A percentile compares a stretch with the other conserved stretches of the same genome.
These are phyloP conservation scores for Enteromius paludinosus DNA, from an alignment of 2,797 vertebrate species.

Conservation along the genomic window DNA sequence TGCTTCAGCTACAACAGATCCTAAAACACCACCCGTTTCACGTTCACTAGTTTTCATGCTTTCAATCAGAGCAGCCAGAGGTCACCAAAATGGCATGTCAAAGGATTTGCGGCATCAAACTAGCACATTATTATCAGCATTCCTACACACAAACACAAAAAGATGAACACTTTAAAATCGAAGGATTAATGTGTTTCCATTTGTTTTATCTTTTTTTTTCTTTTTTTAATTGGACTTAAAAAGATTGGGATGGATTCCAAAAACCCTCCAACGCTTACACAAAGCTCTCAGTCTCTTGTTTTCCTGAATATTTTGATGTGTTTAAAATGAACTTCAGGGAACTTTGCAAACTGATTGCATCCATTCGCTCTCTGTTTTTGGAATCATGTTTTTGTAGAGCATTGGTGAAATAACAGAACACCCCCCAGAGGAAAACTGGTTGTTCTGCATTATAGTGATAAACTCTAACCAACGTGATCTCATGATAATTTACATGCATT, in stretches of 20 bases:
- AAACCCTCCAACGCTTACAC: neutral
- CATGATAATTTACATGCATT: too few species aligned
- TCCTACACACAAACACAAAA: neutral
- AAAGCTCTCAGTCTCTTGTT: slow-evolving; percentile 1
- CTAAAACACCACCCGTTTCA: slow-evolving; percentile 15
- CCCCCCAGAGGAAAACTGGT: neutral
- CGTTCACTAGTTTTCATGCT: neutral
- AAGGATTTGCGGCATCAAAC: slow-evolving; percentile 9
- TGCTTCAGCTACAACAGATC: neutral
- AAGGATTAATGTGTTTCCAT: slow-evolving; percentile 64
- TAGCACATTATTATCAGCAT: slow-evolving; percentile 25
- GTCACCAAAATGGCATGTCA: neutral
- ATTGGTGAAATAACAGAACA: neutral
- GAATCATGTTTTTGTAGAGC: too few species aligned
- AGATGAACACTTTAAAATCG: neutral
- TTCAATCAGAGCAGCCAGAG: slow-evolving; percentile 30
- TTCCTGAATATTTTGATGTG: slow-evolving; percentile 6
- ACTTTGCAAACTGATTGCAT: neutral
- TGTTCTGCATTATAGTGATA: too few species aligned
- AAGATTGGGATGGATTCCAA: slow-evolving; percentile 14
- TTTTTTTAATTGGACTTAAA: neutral
- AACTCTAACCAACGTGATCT: too few species aligned
- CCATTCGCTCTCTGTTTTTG: neutral
- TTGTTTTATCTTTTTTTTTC: neutral
- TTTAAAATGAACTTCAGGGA: neutral